These are phyloP conservation scores for Gymnothorax reevesii DNA, from an alignment of 2,797 vertebrate genomes.

Conservation along the genomic window DNA sequence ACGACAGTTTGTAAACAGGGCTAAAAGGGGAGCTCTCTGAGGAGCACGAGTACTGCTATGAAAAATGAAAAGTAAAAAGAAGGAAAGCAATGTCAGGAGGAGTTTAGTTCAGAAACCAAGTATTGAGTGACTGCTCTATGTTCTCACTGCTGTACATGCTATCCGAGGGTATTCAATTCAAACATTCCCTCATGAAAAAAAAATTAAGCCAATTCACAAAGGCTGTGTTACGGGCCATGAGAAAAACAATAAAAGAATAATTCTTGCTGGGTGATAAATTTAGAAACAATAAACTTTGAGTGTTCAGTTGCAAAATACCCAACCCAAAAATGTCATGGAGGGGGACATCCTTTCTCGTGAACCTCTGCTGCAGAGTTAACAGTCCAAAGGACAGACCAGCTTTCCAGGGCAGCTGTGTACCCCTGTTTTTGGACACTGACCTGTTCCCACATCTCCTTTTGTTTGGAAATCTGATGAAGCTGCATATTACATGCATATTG, in stretches of 20 bases:
- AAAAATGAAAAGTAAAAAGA: conserved; percentile 30
- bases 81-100: conserved; percentile 57
- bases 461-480: conserved; percentile 26
- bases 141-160: conserved; percentile 44
- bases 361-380: not conserved
- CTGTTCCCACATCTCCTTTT: conserved; percentile 42
- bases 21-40: conserved; percentile 62
- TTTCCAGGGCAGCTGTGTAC: conserved; percentile 28
- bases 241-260: not conserved
- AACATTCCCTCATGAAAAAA: conserved; percentile 44
- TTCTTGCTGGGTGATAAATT: not conserved
- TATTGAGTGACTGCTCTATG: conserved; percentile 49
- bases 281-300: not conserved
- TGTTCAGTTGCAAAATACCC: not conserved
- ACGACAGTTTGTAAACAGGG: conserved; percentile 69
- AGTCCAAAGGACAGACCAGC: not conserved
- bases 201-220: conserved; percentile 48
- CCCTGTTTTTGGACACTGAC: conserved; percentile 40
- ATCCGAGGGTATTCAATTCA: conserved; percentile 33
- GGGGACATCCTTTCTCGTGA: conserved; percentile 13
- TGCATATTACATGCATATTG: conserved; percentile 46
- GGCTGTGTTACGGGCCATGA: conserved; percentile 21
- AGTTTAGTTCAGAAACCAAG: conserved; percentile 40
- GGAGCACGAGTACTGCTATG: conserved; percentile 53
- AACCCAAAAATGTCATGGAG: not conserved